Percentiles rank a stretch among this genome's conserved stretches.
Conservation (phyloP, 2,888 invertebrate genomes). For the Aleiodes alternator region DNA sequence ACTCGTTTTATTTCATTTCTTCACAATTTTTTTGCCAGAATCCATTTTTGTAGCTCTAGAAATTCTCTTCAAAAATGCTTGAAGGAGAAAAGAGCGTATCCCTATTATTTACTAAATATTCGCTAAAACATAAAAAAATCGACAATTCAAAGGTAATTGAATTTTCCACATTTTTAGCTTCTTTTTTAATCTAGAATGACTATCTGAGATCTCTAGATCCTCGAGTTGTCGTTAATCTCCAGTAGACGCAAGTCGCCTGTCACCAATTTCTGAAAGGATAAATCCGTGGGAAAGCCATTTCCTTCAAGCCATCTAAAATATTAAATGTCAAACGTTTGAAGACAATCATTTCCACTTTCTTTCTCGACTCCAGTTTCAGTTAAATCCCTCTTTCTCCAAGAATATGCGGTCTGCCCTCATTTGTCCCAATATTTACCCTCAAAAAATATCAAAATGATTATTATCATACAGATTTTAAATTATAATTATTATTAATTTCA, state of each 20-base stretch:
- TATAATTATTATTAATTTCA: no score
- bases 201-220: no score
- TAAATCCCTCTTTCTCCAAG: not conserved
- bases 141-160: no score
- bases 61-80: no score
- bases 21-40: no score
- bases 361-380: slow-evolving; percentile 22
- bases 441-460: not conserved
- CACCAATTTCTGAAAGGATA: slow-evolving; percentile 35
- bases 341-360: slow-evolving; percentile 19
- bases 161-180: no score
- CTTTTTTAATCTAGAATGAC: no score
- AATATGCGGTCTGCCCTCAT: not conserved
- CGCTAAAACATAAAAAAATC: no score
- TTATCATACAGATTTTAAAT: not conserved
- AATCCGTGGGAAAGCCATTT: slow-evolving; percentile 45
- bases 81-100: no score
- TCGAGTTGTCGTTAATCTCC: not conserved
- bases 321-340: slow-evolving; percentile 31
- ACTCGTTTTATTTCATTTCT: no score
- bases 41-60: no score
- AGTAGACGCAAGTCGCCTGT: slow-evolving; percentile 32
- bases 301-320: slow-evolving; percentile 17
- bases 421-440: not conserved
- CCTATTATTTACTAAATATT: no score